phyloP scores from a whole-genome alignment of 2,888 invertebrate genomes.

The Schrankia costaestrigalis region DNA sequence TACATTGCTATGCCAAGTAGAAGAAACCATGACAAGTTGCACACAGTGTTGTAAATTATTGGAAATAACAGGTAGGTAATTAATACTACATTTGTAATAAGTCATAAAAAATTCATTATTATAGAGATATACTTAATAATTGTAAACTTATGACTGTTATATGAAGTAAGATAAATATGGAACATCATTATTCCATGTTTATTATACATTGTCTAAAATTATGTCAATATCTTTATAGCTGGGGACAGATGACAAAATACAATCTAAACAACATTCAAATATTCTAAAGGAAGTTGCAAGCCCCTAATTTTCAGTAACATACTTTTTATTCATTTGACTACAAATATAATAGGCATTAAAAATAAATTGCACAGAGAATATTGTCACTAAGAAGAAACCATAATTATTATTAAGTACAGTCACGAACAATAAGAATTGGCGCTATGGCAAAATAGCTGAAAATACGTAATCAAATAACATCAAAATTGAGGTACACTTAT shows the following conservation, averaged over 20 bases:
- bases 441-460: conserved; percentile 6
- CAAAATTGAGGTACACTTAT: neutral
- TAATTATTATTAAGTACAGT: conserved; percentile 36
- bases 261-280: no score
- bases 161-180: conserved; percentile 10
- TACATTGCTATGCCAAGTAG: conserved; percentile 45
- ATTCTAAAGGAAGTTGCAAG: no score
- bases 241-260: no score
- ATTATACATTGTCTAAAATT: conserved; percentile 23
- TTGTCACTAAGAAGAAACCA: conserved; percentile 28
- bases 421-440: conserved; percentile 36
- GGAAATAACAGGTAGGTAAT: conserved; percentile 28
- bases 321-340: conserved; percentile 16
- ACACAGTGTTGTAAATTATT: conserved; percentile 21
- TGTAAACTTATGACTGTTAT: conserved; percentile 12
- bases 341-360: conserved; percentile 31
- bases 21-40: conserved; percentile 16
- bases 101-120: conserved; percentile 4
- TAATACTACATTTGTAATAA: conserved; percentile 49
- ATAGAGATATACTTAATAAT: no score
- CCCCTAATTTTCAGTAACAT: neutral
- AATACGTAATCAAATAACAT: conserved; percentile 1
- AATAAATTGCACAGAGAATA: conserved; percentile 40
- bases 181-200: conserved; percentile 17
- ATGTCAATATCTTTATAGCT: conserved; percentile 14